phyloP scores from a whole-genome alignment of 1,140 invertebrate species.

The Caerostris darwini region DNA sequence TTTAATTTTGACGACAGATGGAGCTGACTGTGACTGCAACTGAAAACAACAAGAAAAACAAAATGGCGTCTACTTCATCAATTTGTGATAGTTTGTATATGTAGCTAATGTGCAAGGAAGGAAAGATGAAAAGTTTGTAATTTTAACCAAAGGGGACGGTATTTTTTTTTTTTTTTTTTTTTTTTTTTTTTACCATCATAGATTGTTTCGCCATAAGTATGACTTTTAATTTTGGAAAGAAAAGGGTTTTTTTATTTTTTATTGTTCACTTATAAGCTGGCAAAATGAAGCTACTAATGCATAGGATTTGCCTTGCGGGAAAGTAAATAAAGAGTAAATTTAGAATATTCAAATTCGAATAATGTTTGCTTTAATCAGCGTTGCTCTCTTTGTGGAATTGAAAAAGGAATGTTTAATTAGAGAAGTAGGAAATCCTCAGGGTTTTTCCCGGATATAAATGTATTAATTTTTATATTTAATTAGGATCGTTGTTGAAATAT shows the following conservation, averaged over 20 bases:
- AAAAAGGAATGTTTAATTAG: background rate
- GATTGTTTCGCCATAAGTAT: background rate
- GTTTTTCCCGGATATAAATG: background rate
- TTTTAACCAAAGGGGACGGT: background rate
- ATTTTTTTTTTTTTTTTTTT: background rate
- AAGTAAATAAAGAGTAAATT: background rate
- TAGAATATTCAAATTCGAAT: background rate
- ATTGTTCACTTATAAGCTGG: too few relatives aligned
- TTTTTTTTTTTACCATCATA: background rate
- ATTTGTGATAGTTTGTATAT: background rate
- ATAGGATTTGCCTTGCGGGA: background rate
- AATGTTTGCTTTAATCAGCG: background rate
- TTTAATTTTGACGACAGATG: conserved; percentile 35
- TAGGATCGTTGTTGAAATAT: background rate
- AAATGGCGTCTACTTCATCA: background rate
- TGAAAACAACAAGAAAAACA: background rate
- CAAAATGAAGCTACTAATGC: background rate
- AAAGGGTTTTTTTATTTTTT: background rate
- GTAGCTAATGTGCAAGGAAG: background rate
- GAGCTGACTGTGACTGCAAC: background rate
- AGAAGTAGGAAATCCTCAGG: background rate
- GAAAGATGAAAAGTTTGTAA: background rate
- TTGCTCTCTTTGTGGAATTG: background rate
- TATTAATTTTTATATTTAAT: conserved; percentile 1
- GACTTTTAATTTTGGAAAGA: background rate